Base-by-base conservation (phyloP, 2,113 vertebrate species). In the Trinectes maculatus region DNA sequence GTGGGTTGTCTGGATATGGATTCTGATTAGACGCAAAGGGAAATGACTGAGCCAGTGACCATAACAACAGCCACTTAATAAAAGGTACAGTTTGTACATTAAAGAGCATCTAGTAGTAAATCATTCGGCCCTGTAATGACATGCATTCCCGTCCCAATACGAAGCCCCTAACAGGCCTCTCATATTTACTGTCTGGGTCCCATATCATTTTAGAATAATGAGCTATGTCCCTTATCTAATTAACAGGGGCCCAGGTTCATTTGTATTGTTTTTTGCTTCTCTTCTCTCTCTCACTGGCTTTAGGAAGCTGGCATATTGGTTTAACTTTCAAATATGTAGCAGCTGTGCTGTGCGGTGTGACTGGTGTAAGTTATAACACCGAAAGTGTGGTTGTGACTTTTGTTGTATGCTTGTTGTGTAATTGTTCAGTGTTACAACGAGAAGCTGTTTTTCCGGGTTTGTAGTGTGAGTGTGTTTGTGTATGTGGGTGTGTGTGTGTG, bases 141-240 rank as follows among this genome's bases (percentile, higher is more conserved):
- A 87, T 87, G 93, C 93, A 88, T 92, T 92, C 93, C 93, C 71
- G 90, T 91, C 91, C 93, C 92, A 94, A 95, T 94, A 94, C 87
- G 80, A 77, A 81, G 90, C 91, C 90, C 90, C 90, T 71, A 81
- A 81, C 90, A 91, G 92, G 94, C 92, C 90, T 79, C 92, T 93
- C 93, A 93, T 95, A 93, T 95, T 95, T 95, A 95, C 94, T 90
- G 94, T 89, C 91, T 91, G 62, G 74, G 94, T 94, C 73, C 94
- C 72, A 69, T 95, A 96, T 95, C 93, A 95, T 95, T 96, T 96
- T 93, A 96, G 94, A 96, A 96, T 96, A 97, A 97, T 96, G 95
- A 95, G 94, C 93, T 94, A 95, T 95, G 93, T 94, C 92, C 94
- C 93, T 96, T 94, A 96, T 96, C 95, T 95, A 96, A 97, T 98